Conservation (phyloP, 2,113 vertebrate genomes). For the Taurulus bubalis region DNA sequence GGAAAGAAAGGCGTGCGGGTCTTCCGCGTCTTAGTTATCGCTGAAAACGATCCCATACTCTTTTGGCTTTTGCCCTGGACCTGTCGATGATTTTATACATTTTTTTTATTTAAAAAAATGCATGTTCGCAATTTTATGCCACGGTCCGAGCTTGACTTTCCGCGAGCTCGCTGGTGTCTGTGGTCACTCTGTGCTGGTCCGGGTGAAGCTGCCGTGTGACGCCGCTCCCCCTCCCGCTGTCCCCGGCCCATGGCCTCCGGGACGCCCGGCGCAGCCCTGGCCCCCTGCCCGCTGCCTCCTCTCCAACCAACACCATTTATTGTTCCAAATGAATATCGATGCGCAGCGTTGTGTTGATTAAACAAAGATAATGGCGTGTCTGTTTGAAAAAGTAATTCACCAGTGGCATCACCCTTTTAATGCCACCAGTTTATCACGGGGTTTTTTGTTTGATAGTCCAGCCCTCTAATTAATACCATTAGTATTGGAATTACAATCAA, state of each 20-base stretch:
- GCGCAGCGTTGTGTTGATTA: slow-evolving; percentile 56
- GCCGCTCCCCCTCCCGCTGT: slow-evolving; percentile 61
- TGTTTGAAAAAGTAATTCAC: slow-evolving; percentile 51
- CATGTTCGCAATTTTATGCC: slow-evolving; percentile 30
- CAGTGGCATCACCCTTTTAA: slow-evolving; percentile 46
- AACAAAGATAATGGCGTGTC: slow-evolving; percentile 67
- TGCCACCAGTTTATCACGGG: slow-evolving; percentile 46
- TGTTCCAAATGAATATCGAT: slow-evolving; percentile 68
- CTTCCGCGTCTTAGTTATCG: slow-evolving; percentile 5
- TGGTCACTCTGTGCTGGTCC: slow-evolving; percentile 49
- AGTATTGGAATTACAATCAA: slow-evolving; percentile 68
- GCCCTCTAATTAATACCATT: slow-evolving; percentile 67
- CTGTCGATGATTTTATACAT: background rate
- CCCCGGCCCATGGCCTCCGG: slow-evolving; percentile 64
- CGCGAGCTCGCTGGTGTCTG: slow-evolving; percentile 28
- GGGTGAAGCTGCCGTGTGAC: slow-evolving; percentile 47
- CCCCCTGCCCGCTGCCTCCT: slow-evolving; percentile 56
- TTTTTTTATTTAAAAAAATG: background rate
- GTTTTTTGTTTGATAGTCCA: slow-evolving; percentile 42
- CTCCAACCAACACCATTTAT: slow-evolving; percentile 54
- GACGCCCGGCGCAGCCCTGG: slow-evolving; percentile 56
- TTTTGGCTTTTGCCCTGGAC: slow-evolving; percentile 21
- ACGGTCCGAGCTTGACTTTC: slow-evolving; percentile 18
- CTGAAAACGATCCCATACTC: background rate
- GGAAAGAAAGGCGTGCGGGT: slow-evolving; percentile 6